Conservation (phyloP, 1,140 invertebrate species). For the Drosophila lacteicornis region DNA sequence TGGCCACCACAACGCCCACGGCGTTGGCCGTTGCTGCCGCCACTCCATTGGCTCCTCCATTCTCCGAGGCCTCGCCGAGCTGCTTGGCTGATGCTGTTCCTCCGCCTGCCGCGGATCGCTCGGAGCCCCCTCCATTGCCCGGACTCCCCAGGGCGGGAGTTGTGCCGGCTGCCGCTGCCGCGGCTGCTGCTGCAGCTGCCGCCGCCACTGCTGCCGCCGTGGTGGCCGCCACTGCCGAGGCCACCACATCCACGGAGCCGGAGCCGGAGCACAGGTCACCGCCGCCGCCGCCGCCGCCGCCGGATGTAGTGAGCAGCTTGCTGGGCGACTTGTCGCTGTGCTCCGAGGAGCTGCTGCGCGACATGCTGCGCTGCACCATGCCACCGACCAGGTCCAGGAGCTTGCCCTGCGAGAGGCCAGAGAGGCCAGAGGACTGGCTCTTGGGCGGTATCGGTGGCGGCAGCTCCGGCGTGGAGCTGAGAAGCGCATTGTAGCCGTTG, state of each 20-base stretch:
- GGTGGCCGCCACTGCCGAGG: constrained; percentile 53
- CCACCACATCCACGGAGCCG: constrained; percentile 57
- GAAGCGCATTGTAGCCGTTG: constrained; percentile 81
- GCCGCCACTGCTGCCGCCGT: constrained; percentile 17
- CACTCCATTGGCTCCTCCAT: constrained; percentile 6
- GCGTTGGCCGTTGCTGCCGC: not conserved
- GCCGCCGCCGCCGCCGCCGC: constrained; percentile 12
- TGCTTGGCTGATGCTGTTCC: constrained; percentile 4
- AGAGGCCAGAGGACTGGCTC: constrained; percentile 20
- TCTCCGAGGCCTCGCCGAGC: constrained; percentile 4
- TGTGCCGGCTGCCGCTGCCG: constrained; percentile 4
- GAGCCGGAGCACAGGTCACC: constrained; percentile 9
- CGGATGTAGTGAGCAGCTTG: constrained; percentile 33
- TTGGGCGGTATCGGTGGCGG: constrained; percentile 76
- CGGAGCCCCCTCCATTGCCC: constrained; percentile 56
- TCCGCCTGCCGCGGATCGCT: constrained; percentile 37
- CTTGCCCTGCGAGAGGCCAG: constrained; percentile 35
- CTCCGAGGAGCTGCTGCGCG: constrained; percentile 75
- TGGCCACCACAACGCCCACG: constrained; percentile 33
- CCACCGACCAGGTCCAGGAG: constrained; percentile 61
- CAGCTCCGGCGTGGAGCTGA: constrained; percentile 79
- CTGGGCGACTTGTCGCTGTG: constrained; percentile 79
- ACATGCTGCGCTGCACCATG: constrained; percentile 62
- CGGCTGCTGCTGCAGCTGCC: constrained; percentile 39
- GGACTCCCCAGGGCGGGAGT: constrained; percentile 46